Evolutionary conservation across 2,888 invertebrate genomes (phyloP), one percentile per base, ranked within the genome.

Genomic region (Hymenopus coronatus): DNA sequence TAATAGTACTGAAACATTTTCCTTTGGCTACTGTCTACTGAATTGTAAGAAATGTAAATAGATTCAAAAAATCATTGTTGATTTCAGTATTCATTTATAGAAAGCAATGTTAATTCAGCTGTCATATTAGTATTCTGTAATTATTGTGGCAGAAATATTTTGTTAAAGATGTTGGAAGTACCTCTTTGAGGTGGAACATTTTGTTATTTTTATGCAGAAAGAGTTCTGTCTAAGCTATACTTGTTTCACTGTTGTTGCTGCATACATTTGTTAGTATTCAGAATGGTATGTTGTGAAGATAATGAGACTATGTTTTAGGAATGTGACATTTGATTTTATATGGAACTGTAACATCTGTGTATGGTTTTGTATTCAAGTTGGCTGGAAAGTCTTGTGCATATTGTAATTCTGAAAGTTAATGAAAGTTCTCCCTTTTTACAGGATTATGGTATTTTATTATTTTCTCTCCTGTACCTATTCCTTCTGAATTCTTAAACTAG

Each of bases 301-400:
- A 20, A 70, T 9, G 25, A 70, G 54, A 70, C 54, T 70, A 70
- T 20, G 40, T 70, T 70, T 70, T 70, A 15, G 25, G 54, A 70
- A 25, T 70, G 54, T 70, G 54, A 70, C 54, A 70, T 70, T 15
- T 70, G 40, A 12, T 40, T 15, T 70, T 15, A 70, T 25, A 70
- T 40, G 14, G 54, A 54, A 25, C 54, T 70, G 25, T 70, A 70
- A 70, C 54, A 70, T 70, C 87, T 87, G 46, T 87, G 87, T 87
- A 87, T 87, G 81, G 87, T n/a, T 87, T 87, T 27, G 82, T 87
- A 82, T 87, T 82, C 85, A 14, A 82, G 87, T 82, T 82, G 82
- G 87, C 30, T 87, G 81, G 82, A 33, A 82, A 82, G 87, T 87
- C n/a, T 87, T 87, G 87, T 87, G 87, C 54, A 87, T 87, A 33